Base-by-base conservation (phyloP, 2,888 invertebrate genomes). In the Baronia brevicornis region DNA sequence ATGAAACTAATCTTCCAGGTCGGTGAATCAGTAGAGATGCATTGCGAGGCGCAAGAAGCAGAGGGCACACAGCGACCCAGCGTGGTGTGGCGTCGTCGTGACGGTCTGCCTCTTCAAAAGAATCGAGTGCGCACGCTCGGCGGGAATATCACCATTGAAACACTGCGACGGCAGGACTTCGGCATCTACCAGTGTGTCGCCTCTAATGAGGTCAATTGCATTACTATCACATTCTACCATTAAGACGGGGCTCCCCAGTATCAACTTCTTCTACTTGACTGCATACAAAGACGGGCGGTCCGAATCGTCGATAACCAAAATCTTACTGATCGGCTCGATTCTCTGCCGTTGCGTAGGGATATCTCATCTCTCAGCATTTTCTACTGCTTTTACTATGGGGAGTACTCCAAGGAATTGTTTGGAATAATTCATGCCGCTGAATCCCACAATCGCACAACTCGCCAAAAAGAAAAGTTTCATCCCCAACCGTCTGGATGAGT, bases 141-240 rank as follows among this genome's bases (percentile, higher is more conserved):
- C 26, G 97, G 97, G 4, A 97, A 97, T 84, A 89, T 97, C 56
- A 96, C 96, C 44, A 94, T 97, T 46, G 94, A 94, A 58, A 91
- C 91, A 53, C 86, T 97, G 51, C 87, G 93, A 5, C 88, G 96
- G 24, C 90, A 93, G 41, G 97, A 97, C 85, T 96, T 97, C 72
- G 97, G 97, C 25, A 93, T 91, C 66, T 98, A 97, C 73, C 96
- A 98, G 78, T 98, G 98, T 79, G 93, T 97, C 50, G 96, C 95
- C 11, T 91, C 92, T 42, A 98, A 97, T 72, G 96, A 96, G 85
- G 85, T 82, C 30, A 24, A n/a, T n/a, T n/a, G 28, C 6, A 4
- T 4, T 7, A 5, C 7, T 2, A 23, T 19, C 11, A 28, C 11
- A n/a, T 28, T n/a, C n/a, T n/a, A n/a, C n/a, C n/a, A n/a, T n/a